Percentiles rank a stretch among this genome's conserved stretches.
Evolutionary conservation across 2,797 vertebrate species (phyloP).

Genomic region (Sebastiscus albofasciatus): DNA sequence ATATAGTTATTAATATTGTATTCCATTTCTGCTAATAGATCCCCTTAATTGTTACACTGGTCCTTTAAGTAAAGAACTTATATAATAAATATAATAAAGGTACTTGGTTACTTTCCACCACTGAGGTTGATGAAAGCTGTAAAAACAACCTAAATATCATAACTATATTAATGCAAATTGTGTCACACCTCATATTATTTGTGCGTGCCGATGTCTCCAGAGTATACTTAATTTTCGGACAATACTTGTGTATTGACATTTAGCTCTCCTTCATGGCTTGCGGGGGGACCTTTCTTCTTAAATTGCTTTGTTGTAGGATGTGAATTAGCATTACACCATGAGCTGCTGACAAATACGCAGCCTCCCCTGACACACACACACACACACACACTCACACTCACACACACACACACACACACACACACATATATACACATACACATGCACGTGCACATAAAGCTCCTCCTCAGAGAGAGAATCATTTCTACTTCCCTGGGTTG

Average conservation of each 20-base stretch:
- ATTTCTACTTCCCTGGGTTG: slow-evolving; percentile 80
- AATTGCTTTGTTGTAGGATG: slow-evolving; percentile 54
- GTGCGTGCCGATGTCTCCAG: neutral
- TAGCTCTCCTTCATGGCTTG: slow-evolving; percentile 18
- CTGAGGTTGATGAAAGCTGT: neutral
- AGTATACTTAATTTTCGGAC: neutral
- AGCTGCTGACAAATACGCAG: slow-evolving; percentile 63
- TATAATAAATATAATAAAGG: neutral
- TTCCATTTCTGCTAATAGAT: too few species aligned
- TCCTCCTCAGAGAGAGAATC: slow-evolving; percentile 76
- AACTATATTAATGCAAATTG: neutral
- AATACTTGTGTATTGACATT: slow-evolving; percentile 36
- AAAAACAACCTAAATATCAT: neutral
- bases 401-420: slow-evolving; percentile 37
- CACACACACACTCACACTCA: slow-evolving; percentile 27
- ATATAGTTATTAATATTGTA: too few species aligned
- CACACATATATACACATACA: slow-evolving; percentile 28
- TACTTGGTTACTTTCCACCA: neutral
- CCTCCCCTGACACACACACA: slow-evolving; percentile 28
- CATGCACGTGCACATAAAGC: slow-evolving; percentile 34
- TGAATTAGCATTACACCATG: slow-evolving; percentile 56
- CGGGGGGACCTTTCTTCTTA: slow-evolving; percentile 41
- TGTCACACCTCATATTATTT: neutral
- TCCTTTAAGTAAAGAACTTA: neutral
- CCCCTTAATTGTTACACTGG: too few species aligned